A percentile compares a stretch with the other conserved stretches of the same genome.
Evolutionary conservation across 2,888 invertebrate genomes (phyloP).

Genomic region (Polylopha cassiicola): DNA sequence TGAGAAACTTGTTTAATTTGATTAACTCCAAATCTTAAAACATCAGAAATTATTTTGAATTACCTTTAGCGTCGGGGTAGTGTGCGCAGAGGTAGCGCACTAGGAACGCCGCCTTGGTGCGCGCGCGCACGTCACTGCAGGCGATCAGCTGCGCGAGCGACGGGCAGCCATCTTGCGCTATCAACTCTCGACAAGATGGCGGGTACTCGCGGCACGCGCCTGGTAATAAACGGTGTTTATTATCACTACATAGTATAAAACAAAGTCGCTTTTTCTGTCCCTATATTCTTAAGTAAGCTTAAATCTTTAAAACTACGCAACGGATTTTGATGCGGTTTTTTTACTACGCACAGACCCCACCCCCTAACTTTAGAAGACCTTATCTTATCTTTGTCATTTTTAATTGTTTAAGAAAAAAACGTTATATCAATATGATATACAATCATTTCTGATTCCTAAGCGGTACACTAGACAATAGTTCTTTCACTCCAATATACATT

Average conservation of each 20-base stretch:
- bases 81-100: conserved; percentile 78
- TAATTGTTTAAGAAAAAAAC: too few relatives aligned
- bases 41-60: background rate
- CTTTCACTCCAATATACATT: too few relatives aligned
- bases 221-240: too few relatives aligned
- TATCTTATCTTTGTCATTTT: too few relatives aligned
- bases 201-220: conserved; percentile 81
- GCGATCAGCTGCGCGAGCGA: conserved; percentile 79
- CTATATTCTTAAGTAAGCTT: too few relatives aligned
- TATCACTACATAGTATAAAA: conserved; percentile 21
- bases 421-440: too few relatives aligned
- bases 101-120: conserved; percentile 85
- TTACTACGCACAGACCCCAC: too few relatives aligned
- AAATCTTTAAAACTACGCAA: too few relatives aligned
- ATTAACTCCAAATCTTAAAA: background rate
- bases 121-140: conserved; percentile 75
- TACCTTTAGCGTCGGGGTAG: conserved; percentile 75
- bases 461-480: too few relatives aligned
- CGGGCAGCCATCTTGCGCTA: conserved; percentile 81
- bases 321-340: too few relatives aligned
- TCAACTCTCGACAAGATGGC: conserved; percentile 78
- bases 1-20: background rate
- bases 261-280: too few relatives aligned
- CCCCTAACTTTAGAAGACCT: conserved; percentile 55
- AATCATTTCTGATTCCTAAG: too few relatives aligned